These are phyloP conservation scores for Stichodactyla helianthus DNA, from an alignment of 64 coral and sea anemone species.

Conservation along the genomic window DNA sequence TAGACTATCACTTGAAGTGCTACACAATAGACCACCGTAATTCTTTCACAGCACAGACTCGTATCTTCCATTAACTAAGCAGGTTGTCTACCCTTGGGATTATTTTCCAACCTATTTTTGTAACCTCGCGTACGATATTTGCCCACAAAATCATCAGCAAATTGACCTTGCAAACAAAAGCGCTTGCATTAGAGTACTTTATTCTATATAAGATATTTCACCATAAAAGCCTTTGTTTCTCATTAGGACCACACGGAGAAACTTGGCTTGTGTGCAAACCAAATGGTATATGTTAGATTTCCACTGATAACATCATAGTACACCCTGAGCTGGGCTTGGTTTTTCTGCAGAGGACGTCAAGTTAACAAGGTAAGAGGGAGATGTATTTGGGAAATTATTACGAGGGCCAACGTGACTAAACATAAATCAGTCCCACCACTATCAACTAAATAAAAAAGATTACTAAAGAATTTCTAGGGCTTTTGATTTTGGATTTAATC, in stretches of 20 bases:
- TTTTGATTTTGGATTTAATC: background rate
- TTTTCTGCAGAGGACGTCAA: background rate
- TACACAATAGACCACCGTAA: background rate
- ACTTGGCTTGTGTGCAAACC: background rate
- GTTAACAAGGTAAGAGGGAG: background rate
- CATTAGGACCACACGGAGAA: background rate
- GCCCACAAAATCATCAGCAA: background rate
- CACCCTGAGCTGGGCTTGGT: background rate
- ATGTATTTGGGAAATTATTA: background rate
- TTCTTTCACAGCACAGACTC: background rate
- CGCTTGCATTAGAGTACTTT: slow-evolving; percentile 6
- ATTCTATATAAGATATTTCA: background rate
- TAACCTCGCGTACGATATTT: background rate
- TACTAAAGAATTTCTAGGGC: background rate
- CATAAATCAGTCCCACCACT: background rate
- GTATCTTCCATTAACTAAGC: background rate
- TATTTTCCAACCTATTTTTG: background rate
- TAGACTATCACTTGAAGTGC: background rate
- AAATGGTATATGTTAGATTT: background rate
- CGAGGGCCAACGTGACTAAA: background rate
- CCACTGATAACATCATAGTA: background rate
- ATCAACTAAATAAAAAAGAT: background rate
- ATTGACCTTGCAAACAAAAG: background rate
- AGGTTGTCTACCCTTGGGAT: background rate
- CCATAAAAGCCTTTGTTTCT: background rate